phyloP scores from a whole-genome alignment of 2,797 vertebrate species.

The Cygnus olor region DNA sequence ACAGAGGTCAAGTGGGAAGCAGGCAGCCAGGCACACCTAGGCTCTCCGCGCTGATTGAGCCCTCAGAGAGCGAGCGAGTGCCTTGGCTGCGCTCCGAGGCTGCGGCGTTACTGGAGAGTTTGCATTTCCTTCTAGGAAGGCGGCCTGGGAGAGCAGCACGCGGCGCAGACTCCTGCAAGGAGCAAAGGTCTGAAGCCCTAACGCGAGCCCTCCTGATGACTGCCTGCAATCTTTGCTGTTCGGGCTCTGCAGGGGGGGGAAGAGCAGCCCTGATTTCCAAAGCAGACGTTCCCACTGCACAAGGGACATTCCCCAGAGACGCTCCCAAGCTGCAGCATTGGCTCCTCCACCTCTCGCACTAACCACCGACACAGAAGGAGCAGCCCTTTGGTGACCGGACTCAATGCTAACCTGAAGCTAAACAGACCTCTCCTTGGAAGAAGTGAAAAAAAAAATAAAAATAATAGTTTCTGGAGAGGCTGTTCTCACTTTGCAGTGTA shows the following conservation, averaged over 20 bases:
- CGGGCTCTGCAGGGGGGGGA: not conserved
- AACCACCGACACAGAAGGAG: not conserved
- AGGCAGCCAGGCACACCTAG: conserved; percentile 14
- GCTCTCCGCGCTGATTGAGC: not conserved
- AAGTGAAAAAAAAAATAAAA: not conserved
- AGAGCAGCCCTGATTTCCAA: not conserved
- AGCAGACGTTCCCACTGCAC: not conserved
- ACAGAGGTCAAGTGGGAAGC: conserved; percentile 41
- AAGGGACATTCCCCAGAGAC: not conserved
- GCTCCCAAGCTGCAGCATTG: not conserved
- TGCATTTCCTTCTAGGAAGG: conserved; percentile 66
- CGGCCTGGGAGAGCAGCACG: conserved; percentile 22
- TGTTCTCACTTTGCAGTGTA: not conserved
- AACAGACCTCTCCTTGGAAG: not conserved
- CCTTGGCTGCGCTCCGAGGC: conserved; percentile 42
- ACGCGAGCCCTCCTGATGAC: not conserved
- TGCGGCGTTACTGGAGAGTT: conserved; percentile 62
- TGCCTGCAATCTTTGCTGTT: not conserved
- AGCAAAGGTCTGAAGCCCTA: conserved; percentile 1
- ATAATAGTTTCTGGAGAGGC: not conserved
- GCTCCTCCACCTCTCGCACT: not conserved
- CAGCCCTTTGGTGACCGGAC: not conserved
- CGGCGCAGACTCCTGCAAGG: conserved; percentile 1
- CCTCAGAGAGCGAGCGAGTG: not conserved
- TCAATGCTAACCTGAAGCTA: not conserved